These are phyloP conservation scores for Orthosia cruda DNA, from an alignment of 2,888 invertebrate species.

Conservation along the genomic window DNA sequence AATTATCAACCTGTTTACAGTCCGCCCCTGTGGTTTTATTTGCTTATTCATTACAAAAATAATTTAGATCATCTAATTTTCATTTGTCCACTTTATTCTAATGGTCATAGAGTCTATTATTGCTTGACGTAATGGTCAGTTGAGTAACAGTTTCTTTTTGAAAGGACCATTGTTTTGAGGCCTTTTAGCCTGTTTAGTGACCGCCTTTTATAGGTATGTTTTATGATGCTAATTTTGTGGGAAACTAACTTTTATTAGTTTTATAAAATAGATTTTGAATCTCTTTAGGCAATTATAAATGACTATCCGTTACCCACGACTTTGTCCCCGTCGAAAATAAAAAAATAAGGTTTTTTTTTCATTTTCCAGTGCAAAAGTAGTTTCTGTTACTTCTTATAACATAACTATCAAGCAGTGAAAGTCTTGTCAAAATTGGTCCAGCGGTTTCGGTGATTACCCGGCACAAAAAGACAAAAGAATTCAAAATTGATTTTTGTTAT, in stretches of 20 bases:
- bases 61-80: conserved; percentile 52
- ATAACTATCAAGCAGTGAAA: too few species aligned
- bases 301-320: too few species aligned
- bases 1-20: conserved; percentile 81
- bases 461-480: too few species aligned
- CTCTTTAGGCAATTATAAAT: too few species aligned
- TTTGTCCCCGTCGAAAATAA: too few species aligned
- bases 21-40: conserved; percentile 75
- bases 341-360: too few species aligned
- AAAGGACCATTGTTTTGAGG: conserved; percentile 54
- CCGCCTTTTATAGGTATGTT: conserved; percentile 33
- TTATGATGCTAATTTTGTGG: conserved; percentile 9
- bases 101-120: conserved; percentile 44
- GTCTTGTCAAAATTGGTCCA: too few species aligned
- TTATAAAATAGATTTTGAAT: not conserved
- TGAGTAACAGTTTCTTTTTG: conserved; percentile 33
- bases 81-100: conserved; percentile 46
- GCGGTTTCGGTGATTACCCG: too few species aligned
- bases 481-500: too few species aligned
- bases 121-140: conserved; percentile 27
- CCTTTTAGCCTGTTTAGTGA: conserved; percentile 46
- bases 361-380: too few species aligned
- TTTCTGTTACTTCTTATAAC: too few species aligned
- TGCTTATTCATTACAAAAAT: conserved; percentile 73
- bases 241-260: not conserved